phyloP scores from a whole-genome alignment of 2,113 vertebrate species.

The Strigops habroptila region DNA sequence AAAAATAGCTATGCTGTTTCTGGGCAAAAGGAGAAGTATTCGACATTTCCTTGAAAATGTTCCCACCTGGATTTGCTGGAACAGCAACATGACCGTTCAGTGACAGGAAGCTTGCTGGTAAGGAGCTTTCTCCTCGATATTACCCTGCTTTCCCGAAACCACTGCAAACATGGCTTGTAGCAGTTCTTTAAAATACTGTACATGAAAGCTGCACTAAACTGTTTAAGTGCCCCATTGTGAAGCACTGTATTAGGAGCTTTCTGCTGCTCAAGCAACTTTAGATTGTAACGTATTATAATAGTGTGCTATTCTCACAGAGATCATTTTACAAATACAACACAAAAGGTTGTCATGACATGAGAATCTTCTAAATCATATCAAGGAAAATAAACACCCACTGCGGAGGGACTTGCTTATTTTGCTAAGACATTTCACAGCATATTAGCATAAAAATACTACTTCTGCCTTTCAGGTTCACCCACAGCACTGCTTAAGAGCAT shows the following conservation, averaged over 20 bases:
- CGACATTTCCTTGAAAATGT: constrained; percentile 76
- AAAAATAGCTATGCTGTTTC: constrained; percentile 79
- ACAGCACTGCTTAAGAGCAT: constrained; percentile 30
- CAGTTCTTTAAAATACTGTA: constrained; percentile 55
- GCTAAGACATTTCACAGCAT: constrained; percentile 39
- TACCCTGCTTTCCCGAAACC: constrained; percentile 63
- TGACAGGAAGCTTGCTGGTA: constrained; percentile 65
- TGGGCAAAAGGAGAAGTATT: constrained; percentile 76
- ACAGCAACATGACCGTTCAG: constrained; percentile 54
- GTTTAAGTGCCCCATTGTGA: constrained; percentile 64
- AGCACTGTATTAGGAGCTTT: constrained; percentile 58
- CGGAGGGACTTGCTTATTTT: constrained; percentile 59
- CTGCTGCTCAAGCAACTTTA: constrained; percentile 64
- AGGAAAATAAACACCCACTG: constrained; percentile 66
- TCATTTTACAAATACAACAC: constrained; percentile 65
- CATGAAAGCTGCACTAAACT: constrained; percentile 70
- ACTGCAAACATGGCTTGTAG: constrained; percentile 57
- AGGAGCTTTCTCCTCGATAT: constrained; percentile 62
- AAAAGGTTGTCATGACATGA: constrained; percentile 60
- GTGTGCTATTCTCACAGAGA: constrained; percentile 40
- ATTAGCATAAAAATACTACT: constrained; percentile 69
- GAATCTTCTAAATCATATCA: constrained; percentile 60
- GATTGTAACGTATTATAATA: constrained; percentile 63
- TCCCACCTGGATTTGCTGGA: constrained; percentile 77
- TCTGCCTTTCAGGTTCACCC: constrained; percentile 63